Base-by-base conservation (phyloP, 2,888 invertebrate species). In the Archaeoteleia sp. region DNA sequence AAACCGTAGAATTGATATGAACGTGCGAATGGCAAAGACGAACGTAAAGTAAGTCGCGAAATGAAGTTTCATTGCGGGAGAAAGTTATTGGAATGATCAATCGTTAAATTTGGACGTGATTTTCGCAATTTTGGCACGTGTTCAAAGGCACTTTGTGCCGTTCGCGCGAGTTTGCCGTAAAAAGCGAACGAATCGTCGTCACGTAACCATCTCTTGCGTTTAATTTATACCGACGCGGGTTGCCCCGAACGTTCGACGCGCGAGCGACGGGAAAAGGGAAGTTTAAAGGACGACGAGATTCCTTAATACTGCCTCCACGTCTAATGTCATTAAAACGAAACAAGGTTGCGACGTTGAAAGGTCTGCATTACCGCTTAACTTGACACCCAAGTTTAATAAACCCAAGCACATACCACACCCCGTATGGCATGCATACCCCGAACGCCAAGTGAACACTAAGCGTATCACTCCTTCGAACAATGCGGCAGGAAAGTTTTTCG, bases 311-410 rank as follows among this genome's bases (percentile, higher is more conserved):
- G 30, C 51, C 62, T 10, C 42, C 53, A 46, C 46, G 61, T 61
- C 65, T 62, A 48, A 66, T 62, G 54, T 62, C 58, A 54, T 70
- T 66, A 70, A 65, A 60, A 55, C 54, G 62, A 57, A 70, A 66
- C 70, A 66, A 62, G 62, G 40, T 70, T 62, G 53, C 35, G 54
- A 34, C 42, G 63, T 40, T 66, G 62, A 70, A 70, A 69, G 61
- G 69, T 53, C 48, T 46, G 67, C 49, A 67, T 72, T 71, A 63
- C 54, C 58, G 60, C 65, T 70, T 61, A 69, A 71, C 49, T 72
- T 71, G 68, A 68, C 63, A 62, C 66, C 58, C 46, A 48, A 30
- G 68, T 63, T 71, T 68, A 62, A 68, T 67, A 65, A 42, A 49
- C 53, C 58, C 17, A 66, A 65, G 46, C 46, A 57, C 51, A 48